phyloP scores from a whole-genome alignment of 1,140 invertebrate genomes.

The Orius laevigatus region DNA sequence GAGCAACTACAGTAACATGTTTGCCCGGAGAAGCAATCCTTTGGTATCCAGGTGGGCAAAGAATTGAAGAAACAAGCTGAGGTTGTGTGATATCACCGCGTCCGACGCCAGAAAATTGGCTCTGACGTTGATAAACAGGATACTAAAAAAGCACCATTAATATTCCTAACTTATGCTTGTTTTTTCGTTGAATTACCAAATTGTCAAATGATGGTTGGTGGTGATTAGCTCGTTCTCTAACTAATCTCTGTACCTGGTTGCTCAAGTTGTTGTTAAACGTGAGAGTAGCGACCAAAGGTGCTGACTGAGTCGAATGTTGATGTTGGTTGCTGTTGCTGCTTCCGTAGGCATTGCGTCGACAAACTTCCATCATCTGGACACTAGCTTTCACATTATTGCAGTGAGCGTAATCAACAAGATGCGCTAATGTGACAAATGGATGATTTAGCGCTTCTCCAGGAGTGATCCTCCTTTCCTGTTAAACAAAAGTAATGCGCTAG shows the following conservation, averaged over 20 bases:
- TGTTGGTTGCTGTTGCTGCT: conserved; percentile 31
- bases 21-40: conserved; percentile 69
- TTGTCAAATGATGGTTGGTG: conserved; percentile 36
- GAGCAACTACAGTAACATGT: conserved; percentile 72
- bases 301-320: conserved; percentile 37
- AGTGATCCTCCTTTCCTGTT: conserved; percentile 75
- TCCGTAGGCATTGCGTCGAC: conserved; percentile 44
- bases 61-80: conserved; percentile 76
- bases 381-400: conserved; percentile 91
- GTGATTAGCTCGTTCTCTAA: conserved; percentile 16
- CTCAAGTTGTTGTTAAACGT: conserved; percentile 64
- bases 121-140: conserved; percentile 15
- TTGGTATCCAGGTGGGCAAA: conserved; percentile 73
- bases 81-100: conserved; percentile 41
- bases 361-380: conserved; percentile 92
- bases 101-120: conserved; percentile 24
- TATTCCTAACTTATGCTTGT: background rate
- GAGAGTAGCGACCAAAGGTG: conserved; percentile 61
- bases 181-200: conserved; percentile 26
- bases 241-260: conserved; percentile 39
- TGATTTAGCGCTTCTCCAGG: conserved; percentile 91
- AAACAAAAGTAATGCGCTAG: conserved; percentile 3
- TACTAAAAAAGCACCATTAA: conserved; percentile 13
- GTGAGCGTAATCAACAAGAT: conserved; percentile 90
- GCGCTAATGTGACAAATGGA: conserved; percentile 80